These are phyloP conservation scores for Amphimallon solstitiale DNA, from an alignment of 2,888 invertebrate species.

Conservation along the genomic window DNA sequence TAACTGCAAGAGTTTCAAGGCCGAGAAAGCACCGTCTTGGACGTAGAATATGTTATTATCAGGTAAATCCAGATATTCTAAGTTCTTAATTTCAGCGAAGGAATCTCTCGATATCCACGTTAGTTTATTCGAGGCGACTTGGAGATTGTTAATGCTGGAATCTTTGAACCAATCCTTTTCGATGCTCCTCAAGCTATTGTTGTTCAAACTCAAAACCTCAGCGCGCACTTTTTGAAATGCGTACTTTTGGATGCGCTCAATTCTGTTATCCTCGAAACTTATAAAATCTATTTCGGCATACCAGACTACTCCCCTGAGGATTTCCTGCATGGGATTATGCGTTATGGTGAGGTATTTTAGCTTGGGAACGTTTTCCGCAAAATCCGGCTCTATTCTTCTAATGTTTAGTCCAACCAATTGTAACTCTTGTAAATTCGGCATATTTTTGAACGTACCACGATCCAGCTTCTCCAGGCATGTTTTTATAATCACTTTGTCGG, in stretches of 20 bases:
- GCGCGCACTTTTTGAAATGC: constrained; percentile 23
- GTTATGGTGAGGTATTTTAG: constrained; percentile 16
- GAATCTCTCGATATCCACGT: constrained; percentile 6
- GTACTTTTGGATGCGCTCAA: not conserved
- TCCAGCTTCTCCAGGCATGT: not conserved
- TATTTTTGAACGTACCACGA: constrained; percentile 19
- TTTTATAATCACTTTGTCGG: constrained; percentile 11
- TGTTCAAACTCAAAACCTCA: constrained; percentile 12
- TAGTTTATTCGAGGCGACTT: constrained; percentile 16
- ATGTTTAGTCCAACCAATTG: constrained; percentile 1
- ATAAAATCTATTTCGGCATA: not conserved
- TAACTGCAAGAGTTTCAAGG: constrained; percentile 2
- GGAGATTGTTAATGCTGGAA: constrained; percentile 16
- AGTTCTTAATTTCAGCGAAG: constrained; percentile 10
- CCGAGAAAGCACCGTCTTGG: constrained; percentile 14
- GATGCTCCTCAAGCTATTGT: constrained; percentile 23
- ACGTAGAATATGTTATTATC: constrained; percentile 18
- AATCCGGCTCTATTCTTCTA: constrained; percentile 6
- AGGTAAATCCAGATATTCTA: constrained; percentile 15
- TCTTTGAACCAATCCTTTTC: constrained; percentile 26
- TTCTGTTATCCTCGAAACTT: constrained; percentile 8
- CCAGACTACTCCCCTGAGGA: constrained; percentile 6
- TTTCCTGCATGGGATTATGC: constrained; percentile 2
- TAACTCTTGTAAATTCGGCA: not conserved
- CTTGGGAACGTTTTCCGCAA: constrained; percentile 11